Base-by-base conservation (phyloP, 35 echinoderm and acorn worm genomes). In the Apostichopus californicus region DNA sequence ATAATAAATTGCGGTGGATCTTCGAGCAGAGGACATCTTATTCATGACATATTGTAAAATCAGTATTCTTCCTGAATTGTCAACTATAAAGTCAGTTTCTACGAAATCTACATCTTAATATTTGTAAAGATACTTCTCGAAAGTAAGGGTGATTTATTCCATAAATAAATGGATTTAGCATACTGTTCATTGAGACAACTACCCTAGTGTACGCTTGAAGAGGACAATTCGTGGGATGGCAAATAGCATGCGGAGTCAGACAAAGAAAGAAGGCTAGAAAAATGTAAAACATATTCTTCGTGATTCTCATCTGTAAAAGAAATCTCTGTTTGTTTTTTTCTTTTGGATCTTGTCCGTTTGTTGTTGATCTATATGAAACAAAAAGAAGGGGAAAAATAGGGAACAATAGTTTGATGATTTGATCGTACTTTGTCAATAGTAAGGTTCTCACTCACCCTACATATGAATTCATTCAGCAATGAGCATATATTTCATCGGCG, bases 91-190 rank as follows among this genome's bases (percentile, higher is more conserved):
- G 9, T 68, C 64, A 68, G 11, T 68, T 18, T 68, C 64, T 79
- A 18, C 14, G 21, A n/a, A 46, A 21, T 79, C 55, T n/a, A 55
- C 80, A 83, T 3, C 9, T 59, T 24, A 87, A 87, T 17, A 68
- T 59, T 66, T 52, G 54, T 4, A 64, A 24, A 34, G 20, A 87
- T 8, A 71, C 55, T 6, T 25, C 18, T 2, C 86, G 58, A 87
- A 87, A 87, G 54, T 87, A 56, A 10, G 86, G 86, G 64, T 87
- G 86, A 87, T 59, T 59, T 21, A 87, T 14, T 63, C 86, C 86
- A 21, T 87, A 87, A 87, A 87, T 87, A 14, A 87, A 58, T 46
- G 86, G 86, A 71, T 87, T 87, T 21, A 87, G 6, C 15, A 59
- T 13, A 87, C 58, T 87, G 64, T 87, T 87, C 17, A 71, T 17